These are phyloP conservation scores for Pammene fasciana DNA, from an alignment of 2,888 invertebrate species.

Conservation along the genomic window DNA sequence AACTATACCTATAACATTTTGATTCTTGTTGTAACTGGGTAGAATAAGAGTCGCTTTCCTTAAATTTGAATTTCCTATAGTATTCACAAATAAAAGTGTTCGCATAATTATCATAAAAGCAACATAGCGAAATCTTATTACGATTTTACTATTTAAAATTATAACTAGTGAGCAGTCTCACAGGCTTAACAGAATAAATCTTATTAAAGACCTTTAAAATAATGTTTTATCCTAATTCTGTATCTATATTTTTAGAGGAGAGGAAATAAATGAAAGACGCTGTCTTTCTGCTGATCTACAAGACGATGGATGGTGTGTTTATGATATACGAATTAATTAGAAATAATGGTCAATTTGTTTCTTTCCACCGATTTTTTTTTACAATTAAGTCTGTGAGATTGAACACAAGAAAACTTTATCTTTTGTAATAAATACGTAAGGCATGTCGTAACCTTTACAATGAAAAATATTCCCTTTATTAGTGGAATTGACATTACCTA, in stretches of 20 bases:
- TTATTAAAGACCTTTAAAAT: neutral
- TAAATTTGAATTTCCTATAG: constrained; percentile 23
- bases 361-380: neutral
- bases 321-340: too few relatives aligned
- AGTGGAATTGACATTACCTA: constrained; percentile 53
- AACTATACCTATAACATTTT: constrained; percentile 19
- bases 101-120: constrained; percentile 23
- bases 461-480: constrained; percentile 36
- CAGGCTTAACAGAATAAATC: neutral
- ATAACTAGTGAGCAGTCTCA: constrained; percentile 17
- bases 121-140: constrained; percentile 14
- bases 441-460: constrained; percentile 36
- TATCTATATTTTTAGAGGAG: too few relatives aligned
- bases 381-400: constrained; percentile 27
- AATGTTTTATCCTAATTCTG: too few relatives aligned
- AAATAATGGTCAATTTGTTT: too few relatives aligned
- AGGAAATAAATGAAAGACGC: too few relatives aligned
- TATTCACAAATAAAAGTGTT: constrained; percentile 38
- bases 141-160: constrained; percentile 29
- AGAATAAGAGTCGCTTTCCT: constrained; percentile 28
- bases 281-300: too few relatives aligned
- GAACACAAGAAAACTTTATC: constrained; percentile 19
- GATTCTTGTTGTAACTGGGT: constrained; percentile 30
- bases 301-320: too few relatives aligned
- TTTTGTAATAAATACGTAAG: constrained; percentile 27